Base-by-base conservation (phyloP, 2,888 invertebrate genomes). In the Drosophila colorata region DNA sequence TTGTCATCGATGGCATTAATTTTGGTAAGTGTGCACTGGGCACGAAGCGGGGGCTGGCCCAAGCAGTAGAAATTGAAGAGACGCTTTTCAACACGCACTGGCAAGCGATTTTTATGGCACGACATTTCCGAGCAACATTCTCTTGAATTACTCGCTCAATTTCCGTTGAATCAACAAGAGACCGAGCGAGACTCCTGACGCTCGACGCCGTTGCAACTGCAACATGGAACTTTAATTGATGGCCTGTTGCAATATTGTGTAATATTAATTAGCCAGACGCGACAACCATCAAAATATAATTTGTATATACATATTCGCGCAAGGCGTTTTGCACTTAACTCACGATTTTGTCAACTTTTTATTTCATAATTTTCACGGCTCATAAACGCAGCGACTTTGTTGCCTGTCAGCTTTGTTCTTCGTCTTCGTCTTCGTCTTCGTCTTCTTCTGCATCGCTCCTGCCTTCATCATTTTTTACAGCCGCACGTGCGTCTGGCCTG, bases 121-220 rank as follows among this genome's bases (percentile, higher is more conserved):
- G 86, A 84, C 83, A 89, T 82, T 72, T 88, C 66, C 78, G 78
- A 80, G 77, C 77, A 79, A 80, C 69, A 71, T 70, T 80, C 81
- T 74, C 78, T 75, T 85, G 79, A 90, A 90, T 90, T 90, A 90
- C 77, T 78, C 86, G 80, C 88, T 80, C 84, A 88, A 90, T 90
- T 91, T 91, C 91, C 91, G 81, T 78, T 88, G 91, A 90, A 90
- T 90, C 82, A 79, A 83, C 64, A 49, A 53, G 64, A 20, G 20
- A 3, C 20, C 20, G 20, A 20, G 20, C 20, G 20, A 3, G 20
- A 1, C 20, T 20, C 20, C 20, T 20, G 20, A 3, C 20, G 3
- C 20, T 4, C 4, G 20, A 3, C 20, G 3, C 4, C 20, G 20
- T 4, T 16, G 40, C 55, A 37, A 31, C 52, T 28, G 51, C 52